These are phyloP conservation scores for Passer domesticus DNA, from an alignment of 2,113 vertebrate genomes.

Conservation along the genomic window DNA sequence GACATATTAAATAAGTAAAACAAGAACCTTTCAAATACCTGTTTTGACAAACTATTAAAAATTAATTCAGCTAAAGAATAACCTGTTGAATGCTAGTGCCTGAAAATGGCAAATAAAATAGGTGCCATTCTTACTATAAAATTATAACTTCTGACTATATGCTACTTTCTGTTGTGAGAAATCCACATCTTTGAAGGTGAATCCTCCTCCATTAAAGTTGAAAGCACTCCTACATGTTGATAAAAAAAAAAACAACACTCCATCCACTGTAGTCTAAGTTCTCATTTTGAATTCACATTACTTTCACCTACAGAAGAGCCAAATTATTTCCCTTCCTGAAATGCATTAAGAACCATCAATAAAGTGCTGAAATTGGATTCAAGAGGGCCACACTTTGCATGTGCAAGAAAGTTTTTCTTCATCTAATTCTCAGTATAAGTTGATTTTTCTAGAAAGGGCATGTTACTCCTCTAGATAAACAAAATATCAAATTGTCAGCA, in stretches of 20 bases:
- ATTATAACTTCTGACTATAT: not conserved
- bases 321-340: not conserved
- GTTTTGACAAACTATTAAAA: constrained; percentile 21
- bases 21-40: constrained; percentile 22
- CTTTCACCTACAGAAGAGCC: not conserved
- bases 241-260: not conserved
- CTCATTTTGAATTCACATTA: not conserved
- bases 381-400: not conserved
- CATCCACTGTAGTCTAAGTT: not conserved
- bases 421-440: not conserved
- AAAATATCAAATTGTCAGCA: not conserved
- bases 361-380: not conserved
- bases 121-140: not conserved
- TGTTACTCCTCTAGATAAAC: not conserved
- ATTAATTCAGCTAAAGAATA: constrained; percentile 33
- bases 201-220: not conserved
- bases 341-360: not conserved
- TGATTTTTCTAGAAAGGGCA: not conserved
- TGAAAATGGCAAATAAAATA: constrained; percentile 37
- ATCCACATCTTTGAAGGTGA: not conserved
- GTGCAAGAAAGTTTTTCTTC: not conserved
- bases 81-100: not conserved
- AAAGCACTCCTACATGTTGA: not conserved
- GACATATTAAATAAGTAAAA: not conserved
- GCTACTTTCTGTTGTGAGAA: not conserved